These are phyloP conservation scores for Distichodus sexfasciatus DNA, from an alignment of 2,797 vertebrate genomes.

Conservation along the genomic window DNA sequence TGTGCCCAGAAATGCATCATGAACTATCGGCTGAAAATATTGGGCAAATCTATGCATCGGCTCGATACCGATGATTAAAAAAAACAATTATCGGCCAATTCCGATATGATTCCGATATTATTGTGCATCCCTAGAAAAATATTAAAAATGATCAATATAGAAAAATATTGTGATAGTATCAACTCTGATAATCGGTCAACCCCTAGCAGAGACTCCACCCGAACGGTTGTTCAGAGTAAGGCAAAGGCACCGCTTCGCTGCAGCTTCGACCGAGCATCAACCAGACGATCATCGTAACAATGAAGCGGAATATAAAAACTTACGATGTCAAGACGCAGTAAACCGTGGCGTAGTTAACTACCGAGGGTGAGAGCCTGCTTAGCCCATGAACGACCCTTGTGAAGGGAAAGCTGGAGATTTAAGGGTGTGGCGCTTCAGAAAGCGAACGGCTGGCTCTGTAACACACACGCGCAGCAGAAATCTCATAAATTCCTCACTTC, in stretches of 20 bases:
- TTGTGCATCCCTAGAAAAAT: too few species aligned
- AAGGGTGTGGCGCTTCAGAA: slow-evolving; percentile 7
- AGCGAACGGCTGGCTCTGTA: slow-evolving; percentile 51
- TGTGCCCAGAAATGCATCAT: too few species aligned
- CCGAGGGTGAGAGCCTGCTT: background rate
- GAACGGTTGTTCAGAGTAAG: background rate
- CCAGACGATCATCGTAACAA: background rate
- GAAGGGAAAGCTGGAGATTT: background rate
- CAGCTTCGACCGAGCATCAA: background rate
- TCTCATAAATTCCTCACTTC: slow-evolving; percentile 92
- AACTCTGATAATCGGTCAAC: too few species aligned
- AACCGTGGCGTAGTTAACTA: background rate
- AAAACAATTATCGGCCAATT: too few species aligned
- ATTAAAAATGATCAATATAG: too few species aligned
- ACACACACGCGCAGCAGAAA: slow-evolving; percentile 83
- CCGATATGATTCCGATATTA: too few species aligned
- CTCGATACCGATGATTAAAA: too few species aligned
- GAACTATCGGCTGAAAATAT: too few species aligned
- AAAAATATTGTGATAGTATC: too few species aligned
- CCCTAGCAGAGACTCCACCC: too few species aligned
- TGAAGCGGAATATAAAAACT: slow-evolving; percentile 7
- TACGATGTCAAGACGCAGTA: background rate
- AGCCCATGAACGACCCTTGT: slow-evolving; percentile 16
- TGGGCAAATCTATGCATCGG: too few species aligned
- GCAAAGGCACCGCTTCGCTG: background rate